Percentiles rank a stretch among this genome's conserved stretches.
Evolutionary conservation across 2,797 vertebrate species (phyloP).

Genomic region (Glyptemys insculpta): DNA sequence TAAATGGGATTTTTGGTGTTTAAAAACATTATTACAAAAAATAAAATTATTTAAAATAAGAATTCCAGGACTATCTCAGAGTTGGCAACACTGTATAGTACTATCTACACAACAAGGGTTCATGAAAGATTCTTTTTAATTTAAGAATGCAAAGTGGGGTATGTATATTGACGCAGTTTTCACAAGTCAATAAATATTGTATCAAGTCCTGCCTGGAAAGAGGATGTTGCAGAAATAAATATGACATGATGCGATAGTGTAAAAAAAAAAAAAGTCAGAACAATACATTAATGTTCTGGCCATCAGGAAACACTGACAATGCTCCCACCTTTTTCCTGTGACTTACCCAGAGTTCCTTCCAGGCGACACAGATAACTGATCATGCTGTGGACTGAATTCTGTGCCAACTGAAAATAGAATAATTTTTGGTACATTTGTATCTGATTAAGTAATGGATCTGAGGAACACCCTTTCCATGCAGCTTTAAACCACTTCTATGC

Average conservation of each 20-base stretch:
- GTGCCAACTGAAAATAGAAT: constrained; percentile 78
- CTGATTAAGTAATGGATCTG: constrained; percentile 68
- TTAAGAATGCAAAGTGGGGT: not conserved
- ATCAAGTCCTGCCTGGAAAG: constrained; percentile 78
- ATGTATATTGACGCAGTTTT: constrained; percentile 67
- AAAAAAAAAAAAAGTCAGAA: constrained; percentile 80
- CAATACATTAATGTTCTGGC: constrained; percentile 83
- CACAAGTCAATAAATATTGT: constrained; percentile 78
- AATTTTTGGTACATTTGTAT: constrained; percentile 65
- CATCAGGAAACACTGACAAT: constrained; percentile 95
- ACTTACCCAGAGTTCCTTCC: constrained; percentile 96
- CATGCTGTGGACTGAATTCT: constrained; percentile 65
- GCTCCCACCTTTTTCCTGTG: constrained; percentile 98
- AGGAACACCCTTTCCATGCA: constrained; percentile 31
- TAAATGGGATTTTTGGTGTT: not conserved
- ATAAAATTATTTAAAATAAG: not conserved
- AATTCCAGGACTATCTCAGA: not conserved
- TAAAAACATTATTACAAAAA: not conserved
- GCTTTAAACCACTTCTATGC: not conserved
- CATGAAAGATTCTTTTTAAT: not conserved
- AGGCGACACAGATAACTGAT: constrained; percentile 90
- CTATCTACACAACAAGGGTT: not conserved
- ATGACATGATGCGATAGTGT: constrained; percentile 76
- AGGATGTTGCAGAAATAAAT: constrained; percentile 84
- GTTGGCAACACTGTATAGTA: not conserved